These are phyloP conservation scores for Rhabditoides inermis DNA, from an alignment of 2,888 invertebrate species.

Conservation along the genomic window DNA sequence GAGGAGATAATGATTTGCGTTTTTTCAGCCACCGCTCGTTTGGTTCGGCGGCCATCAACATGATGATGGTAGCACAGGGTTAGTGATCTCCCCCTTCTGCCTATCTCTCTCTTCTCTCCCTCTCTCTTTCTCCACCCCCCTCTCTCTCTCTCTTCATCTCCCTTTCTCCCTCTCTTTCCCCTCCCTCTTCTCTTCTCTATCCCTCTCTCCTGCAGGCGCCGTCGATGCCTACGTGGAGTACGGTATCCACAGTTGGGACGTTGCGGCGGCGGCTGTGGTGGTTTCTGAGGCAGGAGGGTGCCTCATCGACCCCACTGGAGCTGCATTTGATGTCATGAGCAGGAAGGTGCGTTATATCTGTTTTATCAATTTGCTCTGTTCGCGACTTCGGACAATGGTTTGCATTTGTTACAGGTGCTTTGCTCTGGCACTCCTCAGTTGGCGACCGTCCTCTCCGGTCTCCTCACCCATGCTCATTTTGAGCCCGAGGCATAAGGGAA, in stretches of 20 bases:
- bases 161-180: neutral
- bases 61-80: constrained; percentile 85
- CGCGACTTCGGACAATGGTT: too few species aligned
- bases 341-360: too few species aligned
- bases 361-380: too few species aligned
- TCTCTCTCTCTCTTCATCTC: too few species aligned
- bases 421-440: constrained; percentile 41
- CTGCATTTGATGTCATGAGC: neutral
- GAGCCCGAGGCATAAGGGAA: constrained; percentile 32
- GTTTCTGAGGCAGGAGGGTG: constrained; percentile 87
- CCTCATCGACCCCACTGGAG: constrained; percentile 75
- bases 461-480: constrained; percentile 44
- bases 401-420: too few species aligned
- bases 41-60: constrained; percentile 87
- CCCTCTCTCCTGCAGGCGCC: neutral
- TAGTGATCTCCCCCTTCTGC: too few species aligned
- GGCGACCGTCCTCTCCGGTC: constrained; percentile 32
- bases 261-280: constrained; percentile 74
- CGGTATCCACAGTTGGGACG: constrained; percentile 89
- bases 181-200: neutral
- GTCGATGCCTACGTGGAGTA: constrained; percentile 71
- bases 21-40: constrained; percentile 67
- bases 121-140: too few species aligned
- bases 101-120: too few species aligned
- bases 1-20: neutral